Evolutionary conservation across 2,797 vertebrate species (phyloP).

Genomic region (Poeciliopsis gracilis): DNA sequence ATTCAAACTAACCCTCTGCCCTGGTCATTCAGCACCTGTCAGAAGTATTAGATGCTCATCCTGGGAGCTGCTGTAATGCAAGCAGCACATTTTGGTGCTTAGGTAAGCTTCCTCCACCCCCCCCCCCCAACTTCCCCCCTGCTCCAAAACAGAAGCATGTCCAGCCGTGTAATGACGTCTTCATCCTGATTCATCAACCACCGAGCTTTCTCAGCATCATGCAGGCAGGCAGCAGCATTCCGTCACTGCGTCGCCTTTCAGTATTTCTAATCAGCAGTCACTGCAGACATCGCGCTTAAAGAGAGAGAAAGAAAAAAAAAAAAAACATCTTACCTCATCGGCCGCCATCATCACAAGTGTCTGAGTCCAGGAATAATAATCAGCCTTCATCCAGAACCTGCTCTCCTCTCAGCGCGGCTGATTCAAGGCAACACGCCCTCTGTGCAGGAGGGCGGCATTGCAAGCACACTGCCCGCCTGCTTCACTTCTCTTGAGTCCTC

Average conservation of each 20-base stretch:
- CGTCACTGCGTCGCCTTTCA: neutral
- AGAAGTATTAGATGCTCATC: constrained; percentile 1
- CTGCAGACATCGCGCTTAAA: constrained; percentile 68
- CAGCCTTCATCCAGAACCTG: constrained; percentile 43
- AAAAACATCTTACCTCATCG: constrained; percentile 68
- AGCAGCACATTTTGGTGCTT: neutral
- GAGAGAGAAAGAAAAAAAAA: constrained; percentile 7
- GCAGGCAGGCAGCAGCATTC: neutral
- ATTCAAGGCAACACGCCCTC: constrained; percentile 88
- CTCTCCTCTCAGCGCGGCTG: constrained; percentile 84
- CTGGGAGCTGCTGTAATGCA: neutral
- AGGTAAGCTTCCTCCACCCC: neutral
- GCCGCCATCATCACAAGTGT: constrained; percentile 78
- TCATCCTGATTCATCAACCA: constrained; percentile 1
- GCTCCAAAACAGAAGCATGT: neutral
- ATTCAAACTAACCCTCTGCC: constrained; percentile 2
- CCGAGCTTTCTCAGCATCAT: constrained; percentile 2
- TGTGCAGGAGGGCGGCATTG: constrained; percentile 68
- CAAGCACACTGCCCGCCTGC: constrained; percentile 30
- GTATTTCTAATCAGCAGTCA: constrained; percentile 2
- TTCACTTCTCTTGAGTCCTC: neutral
- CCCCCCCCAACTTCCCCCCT: too few species aligned
- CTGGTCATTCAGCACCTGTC: constrained; percentile 39
- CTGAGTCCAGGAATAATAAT: constrained; percentile 45
- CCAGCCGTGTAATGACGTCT: neutral